These are phyloP conservation scores for Stenotaenia linearis DNA, from an alignment of 2,888 invertebrate genomes.

Conservation along the genomic window DNA sequence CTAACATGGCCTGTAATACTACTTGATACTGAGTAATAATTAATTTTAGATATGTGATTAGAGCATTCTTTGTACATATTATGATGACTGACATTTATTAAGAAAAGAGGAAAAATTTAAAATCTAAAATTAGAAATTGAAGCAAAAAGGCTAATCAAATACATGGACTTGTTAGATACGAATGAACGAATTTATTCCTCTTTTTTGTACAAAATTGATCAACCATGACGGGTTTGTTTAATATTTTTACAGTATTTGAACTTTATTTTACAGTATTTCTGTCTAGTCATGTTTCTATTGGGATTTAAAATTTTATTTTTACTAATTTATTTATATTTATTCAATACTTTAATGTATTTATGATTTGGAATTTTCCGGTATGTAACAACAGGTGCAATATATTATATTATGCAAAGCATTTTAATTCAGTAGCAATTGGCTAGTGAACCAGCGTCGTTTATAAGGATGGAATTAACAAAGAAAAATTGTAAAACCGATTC, in stretches of 20 bases:
- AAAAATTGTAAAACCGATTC: neutral
- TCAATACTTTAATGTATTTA: neutral
- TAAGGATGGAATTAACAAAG: neutral
- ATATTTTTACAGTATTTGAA: neutral
- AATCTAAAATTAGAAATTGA: neutral
- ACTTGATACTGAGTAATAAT: neutral
- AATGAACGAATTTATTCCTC: neutral
- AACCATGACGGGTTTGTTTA: neutral
- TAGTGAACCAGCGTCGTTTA: neutral
- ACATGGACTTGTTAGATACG: neutral
- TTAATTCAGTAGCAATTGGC: neutral
- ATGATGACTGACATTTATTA: neutral
- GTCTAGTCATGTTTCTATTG: too few species aligned
- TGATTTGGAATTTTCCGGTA: neutral
- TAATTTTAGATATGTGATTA: neutral
- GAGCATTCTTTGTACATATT: neutral
- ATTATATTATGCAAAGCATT: neutral
- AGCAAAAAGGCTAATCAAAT: neutral
- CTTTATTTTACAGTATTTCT: too few species aligned
- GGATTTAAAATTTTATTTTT: neutral
- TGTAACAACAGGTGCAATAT: neutral
- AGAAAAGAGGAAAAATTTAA: neutral
- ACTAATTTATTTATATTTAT: neutral
- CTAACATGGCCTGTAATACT: neutral
- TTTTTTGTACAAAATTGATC: neutral